Conservation (phyloP, 2,113 vertebrate species). For the Aphelocoma coerulescens region DNA sequence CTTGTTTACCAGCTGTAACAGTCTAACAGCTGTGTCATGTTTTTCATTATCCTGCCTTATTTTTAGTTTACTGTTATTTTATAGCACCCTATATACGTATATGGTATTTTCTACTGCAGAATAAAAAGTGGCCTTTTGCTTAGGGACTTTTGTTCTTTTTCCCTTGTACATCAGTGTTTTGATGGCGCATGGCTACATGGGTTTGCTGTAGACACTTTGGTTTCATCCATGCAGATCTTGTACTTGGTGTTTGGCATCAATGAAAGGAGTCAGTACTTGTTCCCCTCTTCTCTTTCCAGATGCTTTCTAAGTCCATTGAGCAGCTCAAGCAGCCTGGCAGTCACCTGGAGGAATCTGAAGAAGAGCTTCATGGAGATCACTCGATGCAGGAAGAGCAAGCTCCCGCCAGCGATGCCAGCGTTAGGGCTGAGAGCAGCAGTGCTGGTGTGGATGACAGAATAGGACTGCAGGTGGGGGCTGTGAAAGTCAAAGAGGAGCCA, state of each 20-base stretch:
- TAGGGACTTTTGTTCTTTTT: not conserved
- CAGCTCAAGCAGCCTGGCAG: constrained; percentile 90
- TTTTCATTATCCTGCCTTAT: not conserved
- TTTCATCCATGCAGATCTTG: not conserved
- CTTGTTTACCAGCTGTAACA: not conserved
- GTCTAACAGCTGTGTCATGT: not conserved
- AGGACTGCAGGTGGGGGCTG: constrained; percentile 80
- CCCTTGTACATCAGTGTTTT: fast-evolving
- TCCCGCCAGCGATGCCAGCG: constrained; percentile 77
- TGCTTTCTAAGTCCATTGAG: constrained; percentile 96
- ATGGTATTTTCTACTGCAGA: not conserved
- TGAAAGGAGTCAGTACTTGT: not conserved
- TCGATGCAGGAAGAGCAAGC: constrained; percentile 87
- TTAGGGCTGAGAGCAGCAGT: constrained; percentile 83
- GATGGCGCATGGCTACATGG: fast-evolving
- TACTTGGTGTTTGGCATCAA: not conserved
- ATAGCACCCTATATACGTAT: not conserved
- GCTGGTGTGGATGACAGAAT: constrained; percentile 73
- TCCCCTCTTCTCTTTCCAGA: constrained; percentile 75
- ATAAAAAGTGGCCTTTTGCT: not conserved
- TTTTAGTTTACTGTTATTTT: not conserved
- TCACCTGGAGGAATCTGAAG: constrained; percentile 92
- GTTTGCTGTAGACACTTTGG: not conserved
- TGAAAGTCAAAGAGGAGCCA: constrained; percentile 95
- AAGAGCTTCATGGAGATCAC: constrained; percentile 84